phyloP scores from a whole-genome alignment of 2,113 vertebrate species.

The Panthera leo region DNA sequence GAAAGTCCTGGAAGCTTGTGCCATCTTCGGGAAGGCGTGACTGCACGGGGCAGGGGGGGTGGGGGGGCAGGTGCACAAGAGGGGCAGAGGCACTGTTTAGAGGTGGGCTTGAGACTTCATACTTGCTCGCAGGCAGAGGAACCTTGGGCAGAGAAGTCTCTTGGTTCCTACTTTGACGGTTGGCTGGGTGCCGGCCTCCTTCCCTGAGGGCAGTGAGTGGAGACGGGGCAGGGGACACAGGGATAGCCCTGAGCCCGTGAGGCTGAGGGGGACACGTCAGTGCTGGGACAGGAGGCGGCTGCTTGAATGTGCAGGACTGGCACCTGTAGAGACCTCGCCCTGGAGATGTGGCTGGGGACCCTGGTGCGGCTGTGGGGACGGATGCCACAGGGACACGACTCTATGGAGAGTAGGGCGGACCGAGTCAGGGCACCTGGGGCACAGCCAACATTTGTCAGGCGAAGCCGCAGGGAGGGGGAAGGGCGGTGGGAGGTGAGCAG shows the following conservation, averaged over 20 bases:
- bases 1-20: background rate
- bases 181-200: background rate
- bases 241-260: background rate
- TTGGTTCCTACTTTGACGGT: background rate
- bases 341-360: background rate
- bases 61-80: background rate
- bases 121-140: background rate
- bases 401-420: fast-evolving
- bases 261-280: background rate
- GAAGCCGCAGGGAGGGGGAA: no score
- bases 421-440: fast-evolving
- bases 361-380: fast-evolving
- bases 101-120: background rate
- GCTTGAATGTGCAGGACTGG: background rate
- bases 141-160: background rate
- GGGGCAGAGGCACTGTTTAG: background rate
- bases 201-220: background rate
- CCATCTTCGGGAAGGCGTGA: background rate
- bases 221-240: background rate
- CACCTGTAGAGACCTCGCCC: background rate
- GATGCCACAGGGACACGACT: background rate
- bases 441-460: no score
- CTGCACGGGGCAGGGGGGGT: background rate
- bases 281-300: no score
- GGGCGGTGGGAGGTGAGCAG: fast-evolving